These are phyloP conservation scores for Epinephelus malabaricus DNA, from an alignment of 2,797 vertebrate genomes.

Conservation along the genomic window DNA sequence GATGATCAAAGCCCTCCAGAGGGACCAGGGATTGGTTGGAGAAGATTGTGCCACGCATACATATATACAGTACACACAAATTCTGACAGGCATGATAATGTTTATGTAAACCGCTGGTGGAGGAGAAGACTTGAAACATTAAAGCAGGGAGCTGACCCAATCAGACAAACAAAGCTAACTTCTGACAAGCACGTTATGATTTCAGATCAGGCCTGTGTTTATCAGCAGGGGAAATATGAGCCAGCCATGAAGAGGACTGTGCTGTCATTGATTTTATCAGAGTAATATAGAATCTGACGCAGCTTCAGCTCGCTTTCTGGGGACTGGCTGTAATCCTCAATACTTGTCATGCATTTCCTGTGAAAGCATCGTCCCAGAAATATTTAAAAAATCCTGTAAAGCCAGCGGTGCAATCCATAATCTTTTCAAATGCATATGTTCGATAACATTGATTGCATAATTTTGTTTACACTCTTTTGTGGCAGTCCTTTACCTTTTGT, in stretches of 20 bases:
- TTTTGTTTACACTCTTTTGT: not conserved
- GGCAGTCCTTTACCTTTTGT: not conserved
- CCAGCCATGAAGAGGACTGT: not conserved
- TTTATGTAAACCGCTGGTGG: accelerated
- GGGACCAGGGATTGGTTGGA: not conserved
- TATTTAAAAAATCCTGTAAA: not conserved
- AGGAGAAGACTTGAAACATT: not conserved
- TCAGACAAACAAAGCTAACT: not conserved
- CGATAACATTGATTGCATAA: not conserved
- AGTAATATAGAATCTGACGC: not conserved
- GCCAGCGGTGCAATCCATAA: not conserved
- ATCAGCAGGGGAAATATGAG: not conserved
- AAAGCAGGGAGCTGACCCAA: not conserved
- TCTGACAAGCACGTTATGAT: not conserved
- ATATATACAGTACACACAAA: not conserved
- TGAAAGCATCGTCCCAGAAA: not conserved
- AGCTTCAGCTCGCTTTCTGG: not conserved
- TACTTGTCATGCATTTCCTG: not conserved
- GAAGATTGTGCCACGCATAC: not conserved
- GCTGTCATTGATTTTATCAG: not conserved
- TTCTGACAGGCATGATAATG: not conserved
- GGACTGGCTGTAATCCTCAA: not conserved
- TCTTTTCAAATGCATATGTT: constrained; percentile 1
- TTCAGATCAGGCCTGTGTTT: not conserved
- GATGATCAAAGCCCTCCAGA: not conserved